A percentile compares a stretch with the other conserved stretches of the same genome.
These are phyloP conservation scores for Aepyceros melampus DNA, from an alignment of 2,113 vertebrate species.

Conservation along the genomic window DNA sequence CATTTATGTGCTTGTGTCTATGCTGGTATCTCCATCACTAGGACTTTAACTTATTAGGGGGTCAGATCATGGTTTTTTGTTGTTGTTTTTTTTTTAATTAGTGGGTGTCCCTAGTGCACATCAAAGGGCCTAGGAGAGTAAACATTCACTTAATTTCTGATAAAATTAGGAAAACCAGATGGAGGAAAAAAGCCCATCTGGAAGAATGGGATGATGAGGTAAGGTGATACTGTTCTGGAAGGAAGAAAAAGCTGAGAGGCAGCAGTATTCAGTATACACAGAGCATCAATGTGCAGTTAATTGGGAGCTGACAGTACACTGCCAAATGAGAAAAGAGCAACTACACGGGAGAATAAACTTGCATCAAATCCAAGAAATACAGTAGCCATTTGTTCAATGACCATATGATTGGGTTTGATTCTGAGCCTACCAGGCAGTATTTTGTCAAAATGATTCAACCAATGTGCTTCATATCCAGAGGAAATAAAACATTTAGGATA, in stretches of 20 bases:
- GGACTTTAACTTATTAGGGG: background rate
- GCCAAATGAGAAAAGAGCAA: background rate
- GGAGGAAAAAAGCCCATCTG: background rate
- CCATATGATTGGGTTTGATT: background rate
- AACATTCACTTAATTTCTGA: background rate
- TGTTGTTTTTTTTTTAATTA: background rate
- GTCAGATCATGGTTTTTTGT: accelerated
- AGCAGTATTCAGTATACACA: background rate
- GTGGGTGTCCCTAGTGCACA: background rate
- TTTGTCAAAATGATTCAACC: background rate
- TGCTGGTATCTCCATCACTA: background rate
- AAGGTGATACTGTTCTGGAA: background rate
- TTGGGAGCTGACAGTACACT: background rate
- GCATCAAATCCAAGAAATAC: background rate
- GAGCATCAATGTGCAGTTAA: background rate
- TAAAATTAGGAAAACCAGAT: background rate
- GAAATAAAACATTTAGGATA: background rate
- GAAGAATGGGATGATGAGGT: background rate
- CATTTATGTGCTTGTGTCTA: background rate
- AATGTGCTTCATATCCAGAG: background rate
- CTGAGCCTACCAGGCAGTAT: background rate
- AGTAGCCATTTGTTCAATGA: background rate
- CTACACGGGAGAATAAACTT: background rate
- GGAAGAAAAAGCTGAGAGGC: background rate
- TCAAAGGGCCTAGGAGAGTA: background rate